These are phyloP conservation scores for Aptenodytes patagonicus DNA, from an alignment of 2,113 vertebrate species.

Conservation along the genomic window DNA sequence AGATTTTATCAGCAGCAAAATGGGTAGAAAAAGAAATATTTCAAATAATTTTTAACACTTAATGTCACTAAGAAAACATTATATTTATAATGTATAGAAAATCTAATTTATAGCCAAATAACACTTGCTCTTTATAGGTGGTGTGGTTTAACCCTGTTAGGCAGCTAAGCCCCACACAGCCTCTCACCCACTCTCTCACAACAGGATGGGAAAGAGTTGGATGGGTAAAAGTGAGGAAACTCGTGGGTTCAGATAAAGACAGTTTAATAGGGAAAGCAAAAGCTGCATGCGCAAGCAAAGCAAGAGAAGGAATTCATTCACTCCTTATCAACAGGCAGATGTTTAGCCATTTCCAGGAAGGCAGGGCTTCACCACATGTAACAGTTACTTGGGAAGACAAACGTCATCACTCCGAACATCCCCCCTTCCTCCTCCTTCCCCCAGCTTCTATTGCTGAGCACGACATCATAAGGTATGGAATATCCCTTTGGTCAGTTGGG, in stretches of 20 bases:
- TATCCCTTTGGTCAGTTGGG: neutral
- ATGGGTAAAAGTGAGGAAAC: neutral
- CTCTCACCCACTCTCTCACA: rapidly evolving
- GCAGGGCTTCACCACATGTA: neutral
- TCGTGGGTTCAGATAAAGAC: neutral
- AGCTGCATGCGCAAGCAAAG: neutral
- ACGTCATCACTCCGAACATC: neutral
- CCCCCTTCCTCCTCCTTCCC: neutral
- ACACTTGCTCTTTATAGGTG: neutral
- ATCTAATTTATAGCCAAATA: neutral
- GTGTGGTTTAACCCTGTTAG: neutral
- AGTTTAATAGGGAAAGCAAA: neutral
- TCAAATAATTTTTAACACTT: neutral
- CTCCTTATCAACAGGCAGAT: neutral
- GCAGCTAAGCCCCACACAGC: neutral
- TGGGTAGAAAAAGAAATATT: neutral
- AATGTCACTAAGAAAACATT: neutral
- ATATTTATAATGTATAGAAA: neutral
- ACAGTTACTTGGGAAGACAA: neutral
- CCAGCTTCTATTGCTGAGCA: neutral
- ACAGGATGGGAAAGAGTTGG: neutral
- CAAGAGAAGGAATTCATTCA: neutral
- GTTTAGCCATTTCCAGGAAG: neutral
- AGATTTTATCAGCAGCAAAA: neutral
- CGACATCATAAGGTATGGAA: neutral